Base-by-base conservation (phyloP, 2,113 vertebrate genomes). In the Misgurnus mizolepis region DNA sequence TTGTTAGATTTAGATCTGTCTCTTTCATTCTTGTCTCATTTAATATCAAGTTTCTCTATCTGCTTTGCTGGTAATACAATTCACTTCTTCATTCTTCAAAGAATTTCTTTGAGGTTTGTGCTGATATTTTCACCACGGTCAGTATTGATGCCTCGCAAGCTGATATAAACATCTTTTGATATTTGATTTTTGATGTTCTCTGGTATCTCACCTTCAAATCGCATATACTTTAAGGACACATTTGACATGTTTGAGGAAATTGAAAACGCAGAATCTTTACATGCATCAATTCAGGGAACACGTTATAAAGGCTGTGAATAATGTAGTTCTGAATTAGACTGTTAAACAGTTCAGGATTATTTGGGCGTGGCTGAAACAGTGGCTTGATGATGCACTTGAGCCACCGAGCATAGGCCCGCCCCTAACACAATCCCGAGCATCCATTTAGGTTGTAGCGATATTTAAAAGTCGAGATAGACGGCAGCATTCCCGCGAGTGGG, bases 1-100 rank as follows among this genome's bases (percentile, higher is more conserved):
- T 58, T 14, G 71, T 45, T n/a, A 73, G 69, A 72, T 72, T 72
- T n/a, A 72, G 71, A 14, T 73, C 71, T 61, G 71, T 45, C 71
- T 11, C 55, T 73, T 73, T 73, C 58, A 60, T 69, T 55, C 62
- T 56, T 55, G 27, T 55, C 27, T 79, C 5, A 27, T 49, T 60
- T 70, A 43, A 62, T 61, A 56, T 60, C 55, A 73, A 61, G 40
- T 1, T 43, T 11, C 34, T 7, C 71, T n/a, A 8, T 49, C 39
- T 78, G 43, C 10, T 68, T 41, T 53, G 56, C 67, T 49, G 67
- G 22, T 71, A 69, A 49, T 79, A 70, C 18, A 79, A 71, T 41
- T 79, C 78, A 64, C 17, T 22, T n/a, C 45, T 49, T 58, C 41
- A 58, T 43, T 62, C 66, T 70, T 79, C n/a, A 73, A 15, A 60